phyloP scores from a whole-genome alignment of 1,140 invertebrate species.

The Tetragonula clypearis region DNA sequence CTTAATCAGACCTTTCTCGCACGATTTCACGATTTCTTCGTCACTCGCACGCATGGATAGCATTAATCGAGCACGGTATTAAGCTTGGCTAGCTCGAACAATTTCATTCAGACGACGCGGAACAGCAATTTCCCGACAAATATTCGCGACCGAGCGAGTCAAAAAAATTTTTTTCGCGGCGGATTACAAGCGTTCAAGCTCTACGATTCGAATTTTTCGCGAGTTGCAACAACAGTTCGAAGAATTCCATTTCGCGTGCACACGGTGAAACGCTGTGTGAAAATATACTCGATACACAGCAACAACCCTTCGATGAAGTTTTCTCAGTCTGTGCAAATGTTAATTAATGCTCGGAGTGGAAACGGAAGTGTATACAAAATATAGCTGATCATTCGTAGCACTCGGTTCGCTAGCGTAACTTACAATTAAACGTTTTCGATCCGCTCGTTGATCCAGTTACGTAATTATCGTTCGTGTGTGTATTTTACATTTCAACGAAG shows the following conservation, averaged over 20 bases:
- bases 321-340: neutral
- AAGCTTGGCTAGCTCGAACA: neutral
- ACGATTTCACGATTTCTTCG: neutral
- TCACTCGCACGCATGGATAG: neutral
- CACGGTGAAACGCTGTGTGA: neutral
- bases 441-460: neutral
- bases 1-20: constrained; percentile 16
- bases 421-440: too few species aligned
- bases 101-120: neutral
- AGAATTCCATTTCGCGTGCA: neutral
- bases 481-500: neutral
- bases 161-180: neutral
- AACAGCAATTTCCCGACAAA: too few species aligned
- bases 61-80: too few species aligned
- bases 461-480: neutral
- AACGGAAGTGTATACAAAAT: neutral
- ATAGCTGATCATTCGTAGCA: neutral
- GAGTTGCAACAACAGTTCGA: neutral
- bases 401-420: too few species aligned
- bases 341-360: neutral
- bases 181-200: neutral
- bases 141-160: too few species aligned
- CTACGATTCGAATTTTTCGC: neutral
- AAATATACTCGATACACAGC: too few species aligned
- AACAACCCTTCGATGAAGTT: neutral